Percentiles rank a stretch among this genome's conserved stretches.
Conservation (phyloP, 1,140 invertebrate genomes). For the Listronotus oregonensis region DNA sequence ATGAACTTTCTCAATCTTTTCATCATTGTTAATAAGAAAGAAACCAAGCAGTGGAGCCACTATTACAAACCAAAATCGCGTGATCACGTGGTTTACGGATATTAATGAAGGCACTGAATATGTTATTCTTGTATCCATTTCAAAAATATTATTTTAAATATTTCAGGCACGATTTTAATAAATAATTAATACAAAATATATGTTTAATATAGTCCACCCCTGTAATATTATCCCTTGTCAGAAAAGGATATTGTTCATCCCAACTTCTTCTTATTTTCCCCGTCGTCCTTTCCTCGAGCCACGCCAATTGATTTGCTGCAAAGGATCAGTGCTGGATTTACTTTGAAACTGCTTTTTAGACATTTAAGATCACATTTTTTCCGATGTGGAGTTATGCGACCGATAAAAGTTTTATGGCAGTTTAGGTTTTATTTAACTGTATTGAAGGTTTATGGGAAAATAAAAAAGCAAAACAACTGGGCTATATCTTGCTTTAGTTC, state of each 20-base stretch:
- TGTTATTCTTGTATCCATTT: too few relatives aligned
- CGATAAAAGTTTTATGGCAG: conserved; percentile 36
- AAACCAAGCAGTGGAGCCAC: too few relatives aligned
- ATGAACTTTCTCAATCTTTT: too few relatives aligned
- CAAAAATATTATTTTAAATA: too few relatives aligned
- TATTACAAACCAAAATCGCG: too few relatives aligned
- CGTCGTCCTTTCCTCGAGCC: conserved; percentile 42
- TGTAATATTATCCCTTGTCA: conserved; percentile 45
- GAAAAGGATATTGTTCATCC: conserved; percentile 41
- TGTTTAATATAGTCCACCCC: conserved; percentile 8
- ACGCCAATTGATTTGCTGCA: conserved; percentile 46
- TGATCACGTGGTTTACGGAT: too few relatives aligned
- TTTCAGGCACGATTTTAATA: too few relatives aligned
- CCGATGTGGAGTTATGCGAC: conserved; percentile 39
- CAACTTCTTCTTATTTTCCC: conserved; percentile 28
- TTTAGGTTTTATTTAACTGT: conserved; percentile 35
- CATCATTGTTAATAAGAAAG: too few relatives aligned
- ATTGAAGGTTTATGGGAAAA: conserved; percentile 26
- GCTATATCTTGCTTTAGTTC: not conserved
- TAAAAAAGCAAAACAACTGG: conserved; percentile 8
- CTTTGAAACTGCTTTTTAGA: conserved; percentile 46
- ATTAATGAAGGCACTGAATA: too few relatives aligned
- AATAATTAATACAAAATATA: not conserved
- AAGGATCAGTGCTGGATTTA: conserved; percentile 46
- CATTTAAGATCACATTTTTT: conserved; percentile 45